A percentile compares a stretch with the other conserved stretches of the same genome.
Conservation (phyloP, 2,797 vertebrate genomes). For the Hoplostethus mediterraneus region DNA sequence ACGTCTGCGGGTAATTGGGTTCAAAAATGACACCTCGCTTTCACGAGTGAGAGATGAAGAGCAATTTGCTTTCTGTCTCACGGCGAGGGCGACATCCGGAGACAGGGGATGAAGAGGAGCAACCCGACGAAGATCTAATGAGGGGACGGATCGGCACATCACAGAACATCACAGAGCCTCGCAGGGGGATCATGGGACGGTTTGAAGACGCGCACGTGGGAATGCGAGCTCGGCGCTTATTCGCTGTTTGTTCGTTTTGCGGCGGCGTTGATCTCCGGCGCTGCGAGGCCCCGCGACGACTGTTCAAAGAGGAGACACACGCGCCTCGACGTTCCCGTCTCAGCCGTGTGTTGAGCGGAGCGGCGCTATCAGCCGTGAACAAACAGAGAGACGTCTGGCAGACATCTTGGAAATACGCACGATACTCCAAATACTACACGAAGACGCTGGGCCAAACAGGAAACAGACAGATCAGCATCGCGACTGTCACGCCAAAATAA, state of each 20-base stretch:
- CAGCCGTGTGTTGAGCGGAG: too few species aligned
- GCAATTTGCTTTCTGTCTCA: slow-evolving; percentile 60
- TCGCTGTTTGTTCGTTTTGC: neutral
- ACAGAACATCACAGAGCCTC: slow-evolving; percentile 41
- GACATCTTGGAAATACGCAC: too few species aligned
- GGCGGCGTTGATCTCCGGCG: neutral
- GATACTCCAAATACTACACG: too few species aligned
- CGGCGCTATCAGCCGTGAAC: too few species aligned
- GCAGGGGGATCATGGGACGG: slow-evolving; percentile 4
- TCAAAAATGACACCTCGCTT: slow-evolving; percentile 71
- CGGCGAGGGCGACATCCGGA: slow-evolving; percentile 29
- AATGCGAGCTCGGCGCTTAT: slow-evolving; percentile 4
- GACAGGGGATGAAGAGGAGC: slow-evolving; percentile 18
- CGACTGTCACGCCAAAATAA: too few species aligned
- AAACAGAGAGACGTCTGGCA: too few species aligned
- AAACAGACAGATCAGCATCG: too few species aligned
- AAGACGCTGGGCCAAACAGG: too few species aligned
- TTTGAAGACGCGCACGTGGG: slow-evolving; percentile 28
- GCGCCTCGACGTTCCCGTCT: too few species aligned
- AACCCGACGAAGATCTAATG: slow-evolving; percentile 48
- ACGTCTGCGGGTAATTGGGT: slow-evolving; percentile 75
- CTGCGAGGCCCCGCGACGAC: too few species aligned
- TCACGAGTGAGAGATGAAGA: slow-evolving; percentile 47
- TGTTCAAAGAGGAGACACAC: too few species aligned
- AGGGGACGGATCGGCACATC: slow-evolving; percentile 53